phyloP scores from a whole-genome alignment of 23 tunicate genomes.

The Ascidia mentula region DNA sequence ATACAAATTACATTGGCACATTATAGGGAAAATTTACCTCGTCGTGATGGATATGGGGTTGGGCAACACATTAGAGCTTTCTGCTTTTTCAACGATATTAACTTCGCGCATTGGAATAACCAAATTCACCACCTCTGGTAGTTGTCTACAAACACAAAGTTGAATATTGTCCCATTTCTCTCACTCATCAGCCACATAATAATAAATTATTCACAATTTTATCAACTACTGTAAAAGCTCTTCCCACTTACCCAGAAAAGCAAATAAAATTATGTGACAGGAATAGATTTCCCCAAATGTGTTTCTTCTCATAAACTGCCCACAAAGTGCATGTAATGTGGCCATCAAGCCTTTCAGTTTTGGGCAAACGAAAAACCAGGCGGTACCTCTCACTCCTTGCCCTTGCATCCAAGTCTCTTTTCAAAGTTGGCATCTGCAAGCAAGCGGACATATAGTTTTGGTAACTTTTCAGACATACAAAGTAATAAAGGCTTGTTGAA shows the following conservation, averaged over 20 bases:
- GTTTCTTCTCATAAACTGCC: slow-evolving; percentile 89
- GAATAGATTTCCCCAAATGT: slow-evolving; percentile 87
- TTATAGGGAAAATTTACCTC: slow-evolving; percentile 21
- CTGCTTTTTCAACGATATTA: slow-evolving; percentile 81
- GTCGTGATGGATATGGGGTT: slow-evolving; percentile 87
- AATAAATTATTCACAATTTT: not conserved
- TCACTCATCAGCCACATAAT: not conserved
- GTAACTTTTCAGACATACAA: no score
- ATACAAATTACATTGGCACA: not conserved
- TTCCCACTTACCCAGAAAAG: slow-evolving; percentile 73
- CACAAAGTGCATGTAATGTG: slow-evolving; percentile 88
- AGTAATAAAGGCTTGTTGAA: no score
- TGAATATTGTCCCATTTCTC: not conserved
- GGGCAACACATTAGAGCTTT: slow-evolving; percentile 72
- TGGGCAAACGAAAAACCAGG: slow-evolving; percentile 79
- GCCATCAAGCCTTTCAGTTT: slow-evolving; percentile 87
- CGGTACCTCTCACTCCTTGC: slow-evolving; percentile 95
- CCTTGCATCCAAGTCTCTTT: slow-evolving; percentile 85
- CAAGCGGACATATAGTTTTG: not conserved
- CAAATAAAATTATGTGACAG: slow-evolving; percentile 84
- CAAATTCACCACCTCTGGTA: slow-evolving; percentile 53
- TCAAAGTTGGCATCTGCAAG: slow-evolving; percentile 47
- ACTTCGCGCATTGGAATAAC: slow-evolving; percentile 87
- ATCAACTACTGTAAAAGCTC: not conserved
- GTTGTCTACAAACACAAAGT: slow-evolving; percentile 30